Evolutionary conservation across 2,113 vertebrate genomes (phyloP).

Genomic region (Sturnus vulgaris): DNA sequence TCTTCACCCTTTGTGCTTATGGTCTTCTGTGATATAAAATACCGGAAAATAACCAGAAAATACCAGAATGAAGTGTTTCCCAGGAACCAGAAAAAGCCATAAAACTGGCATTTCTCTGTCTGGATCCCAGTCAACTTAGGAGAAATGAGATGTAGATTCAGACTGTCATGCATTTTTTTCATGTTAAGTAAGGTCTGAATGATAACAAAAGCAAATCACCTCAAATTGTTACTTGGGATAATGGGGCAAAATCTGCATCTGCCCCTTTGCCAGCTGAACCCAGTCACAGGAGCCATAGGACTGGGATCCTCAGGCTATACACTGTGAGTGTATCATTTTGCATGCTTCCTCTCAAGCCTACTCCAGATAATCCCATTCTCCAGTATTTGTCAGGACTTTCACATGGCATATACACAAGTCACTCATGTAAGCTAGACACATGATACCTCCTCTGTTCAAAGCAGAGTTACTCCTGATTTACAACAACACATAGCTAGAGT

Average conservation of each 20-base stretch:
- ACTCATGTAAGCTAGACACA: not conserved
- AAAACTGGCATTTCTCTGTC: not conserved
- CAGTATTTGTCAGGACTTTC: not conserved
- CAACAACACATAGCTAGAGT: not conserved
- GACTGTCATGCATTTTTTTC: not conserved
- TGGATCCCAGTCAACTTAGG: not conserved
- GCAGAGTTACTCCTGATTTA: not conserved
- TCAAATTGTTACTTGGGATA: not conserved
- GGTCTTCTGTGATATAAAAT: not conserved
- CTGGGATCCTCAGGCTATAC: not conserved
- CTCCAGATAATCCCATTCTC: not conserved
- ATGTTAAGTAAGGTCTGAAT: not conserved
- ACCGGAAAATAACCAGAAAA: not conserved
- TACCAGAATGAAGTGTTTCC: not conserved
- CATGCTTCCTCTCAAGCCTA: not conserved
- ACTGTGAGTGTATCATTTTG: not conserved
- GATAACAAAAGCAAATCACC: not conserved
- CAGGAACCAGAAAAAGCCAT: not conserved
- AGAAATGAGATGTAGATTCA: not conserved
- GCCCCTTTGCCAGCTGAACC: not conserved
- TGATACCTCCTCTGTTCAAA: not conserved
- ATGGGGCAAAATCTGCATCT: not conserved
- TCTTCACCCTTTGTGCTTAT: not conserved
- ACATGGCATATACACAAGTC: not conserved
- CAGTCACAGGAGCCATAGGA: not conserved